A percentile compares a stretch with the other conserved stretches of the same genome.
Evolutionary conservation across 2,797 vertebrate genomes (phyloP).

Genomic region (Linurgus olivaceus): DNA sequence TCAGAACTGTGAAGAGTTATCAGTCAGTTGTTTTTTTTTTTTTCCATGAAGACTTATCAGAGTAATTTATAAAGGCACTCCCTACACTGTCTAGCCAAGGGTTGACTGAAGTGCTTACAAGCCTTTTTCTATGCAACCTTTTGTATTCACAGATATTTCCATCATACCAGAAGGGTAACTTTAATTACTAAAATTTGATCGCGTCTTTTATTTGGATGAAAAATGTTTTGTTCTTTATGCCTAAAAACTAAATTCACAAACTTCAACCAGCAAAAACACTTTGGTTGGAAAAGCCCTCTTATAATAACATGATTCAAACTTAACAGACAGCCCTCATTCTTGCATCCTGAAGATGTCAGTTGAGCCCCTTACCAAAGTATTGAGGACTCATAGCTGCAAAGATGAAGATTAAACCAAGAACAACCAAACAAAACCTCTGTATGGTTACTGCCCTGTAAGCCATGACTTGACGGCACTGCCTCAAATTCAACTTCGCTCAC

Average conservation of each 20-base stretch:
- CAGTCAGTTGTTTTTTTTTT: accelerated
- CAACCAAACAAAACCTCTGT: not conserved
- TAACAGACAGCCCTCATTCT: not conserved
- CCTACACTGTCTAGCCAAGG: not conserved
- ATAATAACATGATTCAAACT: not conserved
- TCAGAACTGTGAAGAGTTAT: not conserved
- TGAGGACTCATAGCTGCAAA: not conserved
- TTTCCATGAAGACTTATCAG: not conserved
- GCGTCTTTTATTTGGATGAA: not conserved
- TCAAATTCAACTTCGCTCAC: not conserved
- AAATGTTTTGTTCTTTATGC: not conserved
- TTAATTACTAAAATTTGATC: not conserved
- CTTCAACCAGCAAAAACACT: not conserved
- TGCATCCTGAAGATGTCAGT: not conserved
- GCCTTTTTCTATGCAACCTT: not conserved
- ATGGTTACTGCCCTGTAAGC: not conserved
- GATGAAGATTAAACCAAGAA: not conserved
- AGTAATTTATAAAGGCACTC: not conserved
- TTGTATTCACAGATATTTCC: not conserved
- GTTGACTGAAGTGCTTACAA: not conserved
- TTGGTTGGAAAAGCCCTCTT: not conserved
- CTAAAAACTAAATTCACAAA: not conserved
- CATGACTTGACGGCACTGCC: not conserved
- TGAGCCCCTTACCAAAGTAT: not conserved
- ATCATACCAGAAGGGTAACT: not conserved